Percentiles rank a stretch among this genome's conserved stretches.
Conservation (phyloP, 2,113 vertebrate genomes). For the Leptodactylus fuscus region DNA sequence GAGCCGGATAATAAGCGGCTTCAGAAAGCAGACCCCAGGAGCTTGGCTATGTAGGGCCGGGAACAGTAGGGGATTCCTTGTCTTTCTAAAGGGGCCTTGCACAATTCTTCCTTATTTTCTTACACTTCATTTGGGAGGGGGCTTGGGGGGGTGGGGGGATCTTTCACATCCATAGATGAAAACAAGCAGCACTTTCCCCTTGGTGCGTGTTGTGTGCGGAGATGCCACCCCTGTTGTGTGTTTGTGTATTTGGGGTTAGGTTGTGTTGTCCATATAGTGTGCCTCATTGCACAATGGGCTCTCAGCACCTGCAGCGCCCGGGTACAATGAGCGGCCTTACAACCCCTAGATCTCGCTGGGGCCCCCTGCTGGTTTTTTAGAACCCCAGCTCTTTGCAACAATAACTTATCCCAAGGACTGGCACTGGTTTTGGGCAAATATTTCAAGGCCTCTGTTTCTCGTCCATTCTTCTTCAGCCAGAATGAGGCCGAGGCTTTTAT, state of each 20-base stretch:
- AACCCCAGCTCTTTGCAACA: conserved; percentile 68
- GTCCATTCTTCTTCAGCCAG: conserved; percentile 59
- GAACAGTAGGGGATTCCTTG: conserved; percentile 73
- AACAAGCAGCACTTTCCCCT: conserved; percentile 54
- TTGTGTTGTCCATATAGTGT: conserved; percentile 64
- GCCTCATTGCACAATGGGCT: conserved; percentile 70
- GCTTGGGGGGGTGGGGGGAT: conserved; percentile 49
- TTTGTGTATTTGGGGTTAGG: conserved; percentile 56
- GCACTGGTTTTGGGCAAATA: conserved; percentile 73
- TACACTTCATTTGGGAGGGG: conserved; percentile 67
- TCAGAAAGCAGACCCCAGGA: conserved; percentile 77
- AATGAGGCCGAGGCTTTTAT: conserved; percentile 55
- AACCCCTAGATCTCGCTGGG: conserved; percentile 52
- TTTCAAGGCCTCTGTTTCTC: conserved; percentile 65
- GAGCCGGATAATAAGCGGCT: conserved; percentile 78
- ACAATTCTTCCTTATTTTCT: conserved; percentile 68
- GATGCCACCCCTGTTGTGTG: conserved; percentile 33
- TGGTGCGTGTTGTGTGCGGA: conserved; percentile 42
- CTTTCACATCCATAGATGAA: conserved; percentile 48
- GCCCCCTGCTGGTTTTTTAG: conserved; percentile 70
- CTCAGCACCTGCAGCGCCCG: conserved; percentile 64
- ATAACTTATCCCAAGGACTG: conserved; percentile 66
- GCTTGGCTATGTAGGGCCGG: conserved; percentile 67
- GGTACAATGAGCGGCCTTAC: conserved; percentile 68
- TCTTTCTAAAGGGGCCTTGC: conserved; percentile 70